Evolutionary conservation across 2,888 invertebrate genomes (phyloP).

Genomic region (Frankliniella fusca): DNA sequence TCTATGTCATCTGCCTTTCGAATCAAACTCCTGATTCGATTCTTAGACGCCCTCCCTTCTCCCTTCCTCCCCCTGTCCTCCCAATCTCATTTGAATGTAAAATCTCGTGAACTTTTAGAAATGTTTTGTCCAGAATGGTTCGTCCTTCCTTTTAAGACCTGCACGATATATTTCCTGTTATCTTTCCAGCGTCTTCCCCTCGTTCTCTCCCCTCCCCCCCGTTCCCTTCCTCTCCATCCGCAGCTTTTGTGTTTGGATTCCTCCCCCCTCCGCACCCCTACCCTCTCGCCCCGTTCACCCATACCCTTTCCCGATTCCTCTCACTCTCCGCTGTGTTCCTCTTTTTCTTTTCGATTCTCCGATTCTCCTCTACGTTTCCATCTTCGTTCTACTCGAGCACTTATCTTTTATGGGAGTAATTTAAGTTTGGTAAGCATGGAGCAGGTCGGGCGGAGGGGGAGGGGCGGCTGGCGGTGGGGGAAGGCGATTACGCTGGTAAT

Average conservation of each 20-base stretch:
- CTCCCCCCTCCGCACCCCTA: background rate
- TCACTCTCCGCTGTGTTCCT: constrained; percentile 1
- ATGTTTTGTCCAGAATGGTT: constrained; percentile 17
- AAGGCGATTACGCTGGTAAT: constrained; percentile 20
- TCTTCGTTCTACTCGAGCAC: constrained; percentile 22
- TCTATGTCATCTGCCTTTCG: background rate
- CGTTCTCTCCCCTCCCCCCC: background rate
- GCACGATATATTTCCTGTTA: constrained; percentile 23
- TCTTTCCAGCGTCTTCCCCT: background rate
- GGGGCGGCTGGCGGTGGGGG: background rate
- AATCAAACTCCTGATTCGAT: background rate
- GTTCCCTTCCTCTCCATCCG: background rate
- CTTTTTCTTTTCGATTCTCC: background rate
- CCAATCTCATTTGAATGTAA: constrained; percentile 3
- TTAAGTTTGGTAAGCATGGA: constrained; percentile 25
- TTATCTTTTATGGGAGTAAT: constrained; percentile 26
- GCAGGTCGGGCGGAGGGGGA: background rate
- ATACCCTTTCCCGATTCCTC: background rate
- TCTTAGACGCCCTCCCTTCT: background rate
- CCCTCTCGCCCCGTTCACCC: background rate
- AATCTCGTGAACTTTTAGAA: background rate
- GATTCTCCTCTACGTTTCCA: constrained; percentile 9
- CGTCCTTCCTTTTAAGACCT: constrained; percentile 20
- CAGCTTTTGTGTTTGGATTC: background rate
- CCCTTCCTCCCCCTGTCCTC: too few relatives aligned